A percentile compares a stretch with the other conserved stretches of the same genome.
These are phyloP conservation scores for Sparus aurata DNA, from an alignment of 2,797 vertebrate genomes.

Conservation along the genomic window DNA sequence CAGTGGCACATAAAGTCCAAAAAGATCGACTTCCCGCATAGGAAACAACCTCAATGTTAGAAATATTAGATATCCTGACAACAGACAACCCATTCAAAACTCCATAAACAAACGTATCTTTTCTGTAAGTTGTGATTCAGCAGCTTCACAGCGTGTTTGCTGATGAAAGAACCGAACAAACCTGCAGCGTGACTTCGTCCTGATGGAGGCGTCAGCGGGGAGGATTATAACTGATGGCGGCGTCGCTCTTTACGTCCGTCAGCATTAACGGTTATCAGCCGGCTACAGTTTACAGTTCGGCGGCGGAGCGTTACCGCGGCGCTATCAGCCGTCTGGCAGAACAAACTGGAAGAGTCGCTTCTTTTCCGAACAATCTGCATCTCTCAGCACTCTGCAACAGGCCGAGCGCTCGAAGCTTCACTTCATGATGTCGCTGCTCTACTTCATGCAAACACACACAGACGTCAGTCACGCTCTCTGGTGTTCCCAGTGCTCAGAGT, in stretches of 20 bases:
- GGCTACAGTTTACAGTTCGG: constrained; percentile 6
- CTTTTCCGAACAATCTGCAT: neutral
- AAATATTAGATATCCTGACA: too few relatives aligned
- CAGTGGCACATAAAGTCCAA: too few relatives aligned
- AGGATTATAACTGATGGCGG: neutral
- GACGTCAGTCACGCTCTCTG: neutral
- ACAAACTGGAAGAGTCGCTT: constrained; percentile 2
- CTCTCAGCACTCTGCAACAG: constrained; percentile 10
- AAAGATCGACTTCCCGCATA: too few relatives aligned
- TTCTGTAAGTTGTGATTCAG: too few relatives aligned
- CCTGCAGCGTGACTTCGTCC: neutral
- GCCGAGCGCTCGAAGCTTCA: neutral
- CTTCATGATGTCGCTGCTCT: neutral
- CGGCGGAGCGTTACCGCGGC: neutral
- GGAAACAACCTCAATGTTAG: too few relatives aligned
- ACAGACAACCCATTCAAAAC: too few relatives aligned
- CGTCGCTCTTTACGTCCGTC: neutral
- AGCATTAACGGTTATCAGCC: constrained; percentile 20
- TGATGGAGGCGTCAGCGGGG: neutral
- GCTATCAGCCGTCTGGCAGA: neutral
- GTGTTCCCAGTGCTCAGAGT: neutral
- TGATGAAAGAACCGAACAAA: neutral
- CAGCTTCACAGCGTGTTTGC: too few relatives aligned
- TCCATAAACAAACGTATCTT: too few relatives aligned
- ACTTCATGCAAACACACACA: neutral